phyloP scores from a whole-genome alignment of 1,140 invertebrate species.

The Drosophila pseudoobscura region DNA sequence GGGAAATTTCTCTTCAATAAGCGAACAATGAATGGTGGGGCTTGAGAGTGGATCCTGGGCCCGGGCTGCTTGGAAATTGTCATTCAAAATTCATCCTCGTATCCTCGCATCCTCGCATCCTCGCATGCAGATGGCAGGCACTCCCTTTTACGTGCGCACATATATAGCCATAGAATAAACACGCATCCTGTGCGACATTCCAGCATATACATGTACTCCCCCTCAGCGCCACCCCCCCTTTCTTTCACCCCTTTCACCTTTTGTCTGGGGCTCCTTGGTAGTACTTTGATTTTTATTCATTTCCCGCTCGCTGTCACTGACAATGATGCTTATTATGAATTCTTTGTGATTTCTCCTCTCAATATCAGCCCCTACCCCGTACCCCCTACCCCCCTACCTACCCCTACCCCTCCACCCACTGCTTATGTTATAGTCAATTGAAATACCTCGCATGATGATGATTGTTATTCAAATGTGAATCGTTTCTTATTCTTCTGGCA shows the following conservation, averaged over 20 bases:
- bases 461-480: slow-evolving; percentile 82
- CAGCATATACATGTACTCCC: slow-evolving; percentile 33
- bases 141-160: neutral
- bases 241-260: slow-evolving; percentile 53
- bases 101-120: slow-evolving; percentile 19
- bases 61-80: slow-evolving; percentile 50
- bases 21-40: slow-evolving; percentile 38
- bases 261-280: slow-evolving; percentile 48
- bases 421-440: slow-evolving; percentile 40
- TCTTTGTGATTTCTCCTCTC: slow-evolving; percentile 71
- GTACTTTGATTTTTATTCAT: slow-evolving; percentile 81
- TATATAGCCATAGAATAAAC: slow-evolving; percentile 32
- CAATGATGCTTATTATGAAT: slow-evolving; percentile 83
- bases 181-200: slow-evolving; percentile 75
- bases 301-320: slow-evolving; percentile 74
- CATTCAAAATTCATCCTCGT: slow-evolving; percentile 79
- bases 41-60: slow-evolving; percentile 26
- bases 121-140: slow-evolving; percentile 68
- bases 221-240: neutral
- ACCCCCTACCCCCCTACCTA: slow-evolving; percentile 11
- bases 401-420: neutral
- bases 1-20: slow-evolving; percentile 42
- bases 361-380: slow-evolving; percentile 24
- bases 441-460: slow-evolving; percentile 75
- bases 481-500: slow-evolving; percentile 48